Evolutionary conservation across 2,113 vertebrate species (phyloP).

Genomic region (Morone saxatilis): DNA sequence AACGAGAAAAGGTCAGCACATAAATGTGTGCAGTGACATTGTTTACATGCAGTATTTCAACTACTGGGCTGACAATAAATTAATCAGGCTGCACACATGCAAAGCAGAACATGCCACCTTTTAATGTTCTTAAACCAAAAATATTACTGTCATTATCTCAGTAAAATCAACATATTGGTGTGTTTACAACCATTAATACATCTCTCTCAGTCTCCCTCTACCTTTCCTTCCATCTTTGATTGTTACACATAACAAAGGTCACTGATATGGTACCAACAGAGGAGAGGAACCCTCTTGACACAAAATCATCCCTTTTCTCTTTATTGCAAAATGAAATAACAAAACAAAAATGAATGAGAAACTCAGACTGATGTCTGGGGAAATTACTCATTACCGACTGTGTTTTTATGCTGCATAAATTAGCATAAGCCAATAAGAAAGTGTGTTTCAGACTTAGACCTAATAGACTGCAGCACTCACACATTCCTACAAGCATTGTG

Average conservation of each 20-base stretch:
- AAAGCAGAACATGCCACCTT: too few species aligned
- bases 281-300: constrained; percentile 36
- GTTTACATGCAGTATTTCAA: too few species aligned
- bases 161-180: background rate
- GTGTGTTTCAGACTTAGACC: background rate
- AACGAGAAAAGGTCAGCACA: too few species aligned
- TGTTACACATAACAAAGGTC: constrained; percentile 21
- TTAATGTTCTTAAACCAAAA: background rate
- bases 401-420: constrained; percentile 51
- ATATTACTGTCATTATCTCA: background rate
- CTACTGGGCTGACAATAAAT: too few species aligned
- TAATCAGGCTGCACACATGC: too few species aligned
- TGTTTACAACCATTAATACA: background rate
- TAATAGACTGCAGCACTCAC: constrained; percentile 17
- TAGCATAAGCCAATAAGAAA: constrained; percentile 44
- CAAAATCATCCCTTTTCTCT: constrained; percentile 7
- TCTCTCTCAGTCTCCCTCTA: background rate
- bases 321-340: constrained; percentile 38
- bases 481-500: background rate
- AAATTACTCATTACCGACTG: constrained; percentile 53
- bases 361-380: constrained; percentile 35
- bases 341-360: constrained; percentile 49
- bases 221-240: background rate
- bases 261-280: constrained; percentile 22
- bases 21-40: background rate